Evolutionary conservation across 2,797 vertebrate genomes (phyloP), one percentile per base, ranked within the genome.

Genomic region (Neosilurus hyrtlii): DNA sequence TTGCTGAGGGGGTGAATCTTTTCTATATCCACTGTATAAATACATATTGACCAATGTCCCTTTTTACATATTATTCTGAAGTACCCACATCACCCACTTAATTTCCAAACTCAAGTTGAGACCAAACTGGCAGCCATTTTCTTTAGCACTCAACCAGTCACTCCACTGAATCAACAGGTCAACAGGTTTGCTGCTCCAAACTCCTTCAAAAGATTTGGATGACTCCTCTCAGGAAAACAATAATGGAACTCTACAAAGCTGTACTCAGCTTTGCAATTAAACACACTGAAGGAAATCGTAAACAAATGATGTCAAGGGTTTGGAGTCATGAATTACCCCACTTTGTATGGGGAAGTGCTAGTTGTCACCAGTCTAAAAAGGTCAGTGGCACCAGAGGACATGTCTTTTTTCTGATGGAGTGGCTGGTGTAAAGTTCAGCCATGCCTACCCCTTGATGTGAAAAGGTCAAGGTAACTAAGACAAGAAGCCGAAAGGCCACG

Each of bases 401-500:
- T 83, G 63, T 88, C 85, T 63, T 84, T 49, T 57, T 20, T 80
- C 78, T 91, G 90, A 93, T 93, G 86, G 86, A 93, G 91, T 87
- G 86, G 82, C 68, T 54, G 0, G 75, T 73, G 24, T 86, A 87
- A 91, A 91, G 89, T 89, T 93, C 90, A 91, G 83, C 56, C 84
- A 87, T 88, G 87, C 86, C 86, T 88, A 82, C 81, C 76, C 86
- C 88, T 90, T 85, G 89, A 91, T 86, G 87, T 87, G 81, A 89
- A 93, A 94, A 89, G 92, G 93, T 93, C 91, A 90, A 84, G 86
- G 90, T 89, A 90, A 86, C 84, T 84, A 90, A 90, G 82, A 84
- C 90, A 88, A 86, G 26, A 74, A 9, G 75, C 85, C 87, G 83
- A 92, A 95, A 95, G 92, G 92, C 92, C 81, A 88, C 78, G 59